Evolutionary conservation across 2,888 invertebrate species (phyloP).

Genomic region (Eristalinus sepulchralis): DNA sequence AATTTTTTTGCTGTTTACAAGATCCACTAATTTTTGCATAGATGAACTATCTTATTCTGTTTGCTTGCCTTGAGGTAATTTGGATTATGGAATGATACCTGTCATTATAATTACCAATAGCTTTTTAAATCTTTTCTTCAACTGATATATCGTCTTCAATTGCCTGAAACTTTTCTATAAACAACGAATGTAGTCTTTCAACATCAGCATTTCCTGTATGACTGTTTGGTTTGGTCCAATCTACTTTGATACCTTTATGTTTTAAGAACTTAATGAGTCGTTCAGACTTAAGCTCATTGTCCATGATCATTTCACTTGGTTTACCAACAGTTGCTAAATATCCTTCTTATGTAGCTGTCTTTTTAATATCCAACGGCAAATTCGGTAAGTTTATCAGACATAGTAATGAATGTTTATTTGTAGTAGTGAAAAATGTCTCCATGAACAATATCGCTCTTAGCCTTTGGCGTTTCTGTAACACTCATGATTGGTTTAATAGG

Average conservation of each 20-base stretch:
- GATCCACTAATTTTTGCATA: too few relatives aligned
- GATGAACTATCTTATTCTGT: too few relatives aligned
- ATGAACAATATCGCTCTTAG: conserved; percentile 51
- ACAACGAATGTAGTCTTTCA: conserved; percentile 63
- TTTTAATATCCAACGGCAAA: conserved; percentile 57
- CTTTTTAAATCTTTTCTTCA: conserved; percentile 55
- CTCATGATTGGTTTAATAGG: background rate
- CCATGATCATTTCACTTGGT: conserved; percentile 49
- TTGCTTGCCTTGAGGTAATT: conserved; percentile 54
- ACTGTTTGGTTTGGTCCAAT: conserved; percentile 50
- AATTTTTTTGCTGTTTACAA: background rate
- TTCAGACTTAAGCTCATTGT: conserved; percentile 58
- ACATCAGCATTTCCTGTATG: conserved; percentile 38
- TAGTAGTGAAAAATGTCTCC: conserved; percentile 53
- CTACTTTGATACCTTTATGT: conserved; percentile 39
- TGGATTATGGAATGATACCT: conserved; percentile 56
- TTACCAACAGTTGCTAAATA: conserved; percentile 52
- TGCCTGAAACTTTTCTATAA: conserved; percentile 61
- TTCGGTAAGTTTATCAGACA: conserved; percentile 56
- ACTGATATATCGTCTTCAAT: conserved; percentile 45
- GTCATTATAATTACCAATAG: conserved; percentile 62
- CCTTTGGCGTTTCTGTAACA: background rate
- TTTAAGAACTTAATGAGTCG: conserved; percentile 38
- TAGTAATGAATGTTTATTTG: conserved; percentile 52
- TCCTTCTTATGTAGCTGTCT: conserved; percentile 35